Conservation (phyloP, 2,888 invertebrate species). For the Homarus gammarus region DNA sequence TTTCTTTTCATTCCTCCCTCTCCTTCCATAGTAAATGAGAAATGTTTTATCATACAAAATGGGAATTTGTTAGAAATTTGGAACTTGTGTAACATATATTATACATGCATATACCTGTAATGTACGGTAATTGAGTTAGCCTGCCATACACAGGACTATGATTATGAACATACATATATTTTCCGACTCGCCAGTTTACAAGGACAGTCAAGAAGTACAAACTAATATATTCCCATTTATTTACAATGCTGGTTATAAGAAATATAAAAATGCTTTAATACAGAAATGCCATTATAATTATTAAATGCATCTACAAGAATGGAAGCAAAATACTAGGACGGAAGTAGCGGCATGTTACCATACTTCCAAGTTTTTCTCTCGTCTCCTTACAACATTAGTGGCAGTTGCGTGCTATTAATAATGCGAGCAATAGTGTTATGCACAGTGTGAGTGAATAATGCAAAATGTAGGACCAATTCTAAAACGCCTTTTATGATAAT, state of each 20-base stretch:
- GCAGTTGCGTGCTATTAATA: constrained; percentile 2
- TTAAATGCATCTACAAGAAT: constrained; percentile 19
- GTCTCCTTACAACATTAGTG: not conserved
- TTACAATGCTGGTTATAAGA: constrained; percentile 37
- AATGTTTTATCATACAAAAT: too few species aligned
- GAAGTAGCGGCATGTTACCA: constrained; percentile 21
- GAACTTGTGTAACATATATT: too few species aligned
- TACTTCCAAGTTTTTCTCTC: constrained; percentile 2
- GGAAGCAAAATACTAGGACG: constrained; percentile 18
- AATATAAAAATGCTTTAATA: constrained; percentile 36
- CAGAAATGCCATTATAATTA: constrained; percentile 12
- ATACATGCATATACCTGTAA: too few species aligned
- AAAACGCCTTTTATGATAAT: too few species aligned
- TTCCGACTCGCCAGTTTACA: not conserved
- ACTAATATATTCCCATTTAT: constrained; percentile 13
- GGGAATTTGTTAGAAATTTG: too few species aligned
- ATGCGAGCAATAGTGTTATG: constrained; percentile 4
- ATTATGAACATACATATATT: too few species aligned
- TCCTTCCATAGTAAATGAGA: too few species aligned
- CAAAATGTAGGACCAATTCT: too few species aligned
- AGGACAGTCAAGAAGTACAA: not conserved
- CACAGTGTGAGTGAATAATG: not conserved
- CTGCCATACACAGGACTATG: too few species aligned
- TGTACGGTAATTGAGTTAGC: too few species aligned
- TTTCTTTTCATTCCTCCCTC: too few species aligned